Evolutionary conservation across 2,888 invertebrate species (phyloP).

Genomic region (Allacma fusca): DNA sequence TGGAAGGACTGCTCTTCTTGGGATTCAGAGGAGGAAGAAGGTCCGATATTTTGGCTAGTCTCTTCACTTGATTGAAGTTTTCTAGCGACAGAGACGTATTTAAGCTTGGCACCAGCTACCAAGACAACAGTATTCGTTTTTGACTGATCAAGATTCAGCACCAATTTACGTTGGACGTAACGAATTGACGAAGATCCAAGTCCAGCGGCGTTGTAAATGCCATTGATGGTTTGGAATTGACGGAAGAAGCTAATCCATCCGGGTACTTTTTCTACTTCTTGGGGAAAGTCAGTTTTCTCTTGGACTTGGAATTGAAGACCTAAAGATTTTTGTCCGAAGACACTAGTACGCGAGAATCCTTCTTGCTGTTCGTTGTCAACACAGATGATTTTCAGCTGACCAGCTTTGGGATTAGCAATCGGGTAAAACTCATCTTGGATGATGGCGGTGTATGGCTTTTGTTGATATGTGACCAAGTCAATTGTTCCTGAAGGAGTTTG

Average conservation of each 20-base stretch:
- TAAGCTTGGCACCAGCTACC: no score
- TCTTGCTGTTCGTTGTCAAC: constrained; percentile 45
- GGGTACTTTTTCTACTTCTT: constrained; percentile 50
- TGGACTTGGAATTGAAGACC: constrained; percentile 51
- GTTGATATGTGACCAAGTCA: no score
- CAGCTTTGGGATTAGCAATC: constrained; percentile 56
- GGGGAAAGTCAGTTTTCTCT: constrained; percentile 53
- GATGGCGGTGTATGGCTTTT: constrained; percentile 58
- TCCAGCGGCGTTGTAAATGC: constrained; percentile 47
- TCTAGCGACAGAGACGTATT: no score
- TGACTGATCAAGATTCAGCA: constrained; percentile 56
- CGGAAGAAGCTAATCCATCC: constrained; percentile 52
- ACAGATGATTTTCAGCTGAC: constrained; percentile 55
- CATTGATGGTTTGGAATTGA: constrained; percentile 49
- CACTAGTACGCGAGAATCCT: constrained; percentile 8
- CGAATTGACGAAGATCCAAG: constrained; percentile 55
- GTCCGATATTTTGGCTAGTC: no score
- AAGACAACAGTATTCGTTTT: constrained; percentile 53
- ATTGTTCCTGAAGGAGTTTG: constrained; percentile 53
- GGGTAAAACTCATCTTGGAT: constrained; percentile 53
- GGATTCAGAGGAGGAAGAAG: constrained; percentile 20
- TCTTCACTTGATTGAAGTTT: constrained; percentile 44
- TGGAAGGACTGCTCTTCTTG: no score
- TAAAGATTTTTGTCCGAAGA: constrained; percentile 46
- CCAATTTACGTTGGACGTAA: constrained; percentile 52